A percentile compares a stretch with the other conserved stretches of the same genome.
Conservation (phyloP, 2,888 invertebrate species). For the Xestia xanthographa region DNA sequence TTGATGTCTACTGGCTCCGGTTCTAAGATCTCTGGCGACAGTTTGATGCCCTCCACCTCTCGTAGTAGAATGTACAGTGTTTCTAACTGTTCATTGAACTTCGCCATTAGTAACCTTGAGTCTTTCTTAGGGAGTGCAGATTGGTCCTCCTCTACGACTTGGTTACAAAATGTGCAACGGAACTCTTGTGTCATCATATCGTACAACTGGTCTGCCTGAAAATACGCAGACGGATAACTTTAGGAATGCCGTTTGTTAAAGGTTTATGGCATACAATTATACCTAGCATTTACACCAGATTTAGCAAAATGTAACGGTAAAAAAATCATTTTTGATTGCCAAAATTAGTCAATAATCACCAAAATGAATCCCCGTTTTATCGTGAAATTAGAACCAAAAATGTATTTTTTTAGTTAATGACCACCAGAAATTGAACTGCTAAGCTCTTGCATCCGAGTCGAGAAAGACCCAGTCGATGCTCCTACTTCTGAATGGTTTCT, state of each 20-base stretch:
- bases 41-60: conserved; percentile 97
- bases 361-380: no score
- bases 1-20: conserved; percentile 98
- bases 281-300: no score
- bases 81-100: conserved; percentile 98
- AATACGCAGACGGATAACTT: conserved; percentile 5
- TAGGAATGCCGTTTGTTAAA: not conserved
- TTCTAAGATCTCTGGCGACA: conserved; percentile 98
- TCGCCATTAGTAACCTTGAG: conserved; percentile 96
- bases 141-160: conserved; percentile 98
- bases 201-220: conserved; percentile 96
- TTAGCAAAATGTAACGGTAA: no score
- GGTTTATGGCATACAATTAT: no score
- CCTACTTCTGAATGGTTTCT: no score
- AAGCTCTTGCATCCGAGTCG: no score
- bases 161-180: conserved; percentile 96
- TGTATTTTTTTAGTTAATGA: no score
- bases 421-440: no score
- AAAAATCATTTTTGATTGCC: no score
- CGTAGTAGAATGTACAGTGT: conserved; percentile 97
- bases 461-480: no score
- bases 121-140: conserved; percentile 98
- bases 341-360: no score
- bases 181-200: conserved; percentile 96
- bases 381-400: no score